A percentile compares a stretch with the other conserved stretches of the same genome.
These are phyloP conservation scores for Asobara japonica DNA, from an alignment of 1,140 invertebrate species.

Conservation along the genomic window DNA sequence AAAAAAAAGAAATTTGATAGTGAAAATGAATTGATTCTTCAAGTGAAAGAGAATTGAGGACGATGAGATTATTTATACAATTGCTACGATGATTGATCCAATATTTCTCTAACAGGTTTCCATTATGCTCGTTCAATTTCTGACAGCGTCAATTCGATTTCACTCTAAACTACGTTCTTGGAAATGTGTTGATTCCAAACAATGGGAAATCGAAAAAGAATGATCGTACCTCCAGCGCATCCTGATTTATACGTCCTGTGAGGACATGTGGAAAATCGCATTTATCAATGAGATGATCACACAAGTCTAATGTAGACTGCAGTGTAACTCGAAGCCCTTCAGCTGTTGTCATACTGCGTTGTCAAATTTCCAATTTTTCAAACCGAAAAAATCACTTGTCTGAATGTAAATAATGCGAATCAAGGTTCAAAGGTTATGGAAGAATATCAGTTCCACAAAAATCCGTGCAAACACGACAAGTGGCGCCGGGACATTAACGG, in stretches of 20 bases:
- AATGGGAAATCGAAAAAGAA: neutral
- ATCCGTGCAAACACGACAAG: no score
- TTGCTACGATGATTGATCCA: neutral
- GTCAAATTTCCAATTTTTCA: no score
- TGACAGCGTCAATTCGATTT: neutral
- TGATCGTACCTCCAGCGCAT: neutral
- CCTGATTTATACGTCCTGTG: conserved; percentile 15
- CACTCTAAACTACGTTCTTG: neutral
- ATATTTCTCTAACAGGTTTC: neutral
- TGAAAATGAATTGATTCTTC: neutral
- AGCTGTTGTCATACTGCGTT: neutral
- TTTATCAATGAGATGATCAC: neutral
- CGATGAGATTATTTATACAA: no score
- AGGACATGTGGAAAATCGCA: conserved; percentile 9
- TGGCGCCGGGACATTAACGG: no score
- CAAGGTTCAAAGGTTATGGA: neutral
- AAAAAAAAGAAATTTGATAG: neutral
- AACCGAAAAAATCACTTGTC: no score
- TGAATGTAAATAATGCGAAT: no score
- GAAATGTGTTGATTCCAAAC: neutral
- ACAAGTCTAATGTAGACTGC: conserved; percentile 16
- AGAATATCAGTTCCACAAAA: neutral
- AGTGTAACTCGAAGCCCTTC: conserved; percentile 19
- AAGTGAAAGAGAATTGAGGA: neutral
- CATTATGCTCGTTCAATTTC: neutral